Conservation (phyloP, 2,888 invertebrate genomes). For the Ligdia adustata region DNA sequence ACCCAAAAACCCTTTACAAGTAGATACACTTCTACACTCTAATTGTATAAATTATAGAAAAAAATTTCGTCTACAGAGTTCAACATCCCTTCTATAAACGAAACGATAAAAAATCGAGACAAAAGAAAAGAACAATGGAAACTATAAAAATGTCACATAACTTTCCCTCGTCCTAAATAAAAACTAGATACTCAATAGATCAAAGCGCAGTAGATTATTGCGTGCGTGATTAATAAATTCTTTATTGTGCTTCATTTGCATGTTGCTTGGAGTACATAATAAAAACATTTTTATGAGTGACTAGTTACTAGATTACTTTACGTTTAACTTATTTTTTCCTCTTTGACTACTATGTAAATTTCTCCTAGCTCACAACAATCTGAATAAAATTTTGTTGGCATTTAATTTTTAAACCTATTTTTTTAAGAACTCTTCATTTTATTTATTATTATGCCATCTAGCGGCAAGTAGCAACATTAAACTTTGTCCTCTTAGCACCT, state of each 20-base stretch:
- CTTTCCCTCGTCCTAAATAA: slow-evolving; percentile 30
- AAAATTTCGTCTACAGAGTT: too few species aligned
- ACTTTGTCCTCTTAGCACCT: background rate
- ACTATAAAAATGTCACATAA: slow-evolving; percentile 28
- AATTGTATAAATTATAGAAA: too few species aligned
- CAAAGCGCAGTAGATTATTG: slow-evolving; percentile 39
- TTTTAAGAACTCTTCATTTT: too few species aligned
- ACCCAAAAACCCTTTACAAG: too few species aligned
- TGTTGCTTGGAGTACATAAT: slow-evolving; percentile 30
- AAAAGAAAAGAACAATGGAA: slow-evolving; percentile 23
- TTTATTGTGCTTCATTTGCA: slow-evolving; percentile 42
- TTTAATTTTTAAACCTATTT: too few species aligned
- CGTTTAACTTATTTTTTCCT: slow-evolving; percentile 16
- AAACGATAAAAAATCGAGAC: too few species aligned
- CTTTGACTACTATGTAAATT: slow-evolving; percentile 1
- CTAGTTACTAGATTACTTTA: slow-evolving; percentile 12
- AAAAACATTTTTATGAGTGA: slow-evolving; percentile 27
- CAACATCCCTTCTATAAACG: too few species aligned
- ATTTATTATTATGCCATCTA: too few species aligned
- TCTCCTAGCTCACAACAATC: too few species aligned
- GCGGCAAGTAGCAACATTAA: slow-evolving; percentile 41
- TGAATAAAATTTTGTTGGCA: too few species aligned
- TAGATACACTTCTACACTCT: too few species aligned
- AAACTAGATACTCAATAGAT: slow-evolving; percentile 39
- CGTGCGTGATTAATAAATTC: slow-evolving; percentile 47